Conservation (phyloP, 2,797 vertebrate genomes). For the Mallotus villosus region DNA sequence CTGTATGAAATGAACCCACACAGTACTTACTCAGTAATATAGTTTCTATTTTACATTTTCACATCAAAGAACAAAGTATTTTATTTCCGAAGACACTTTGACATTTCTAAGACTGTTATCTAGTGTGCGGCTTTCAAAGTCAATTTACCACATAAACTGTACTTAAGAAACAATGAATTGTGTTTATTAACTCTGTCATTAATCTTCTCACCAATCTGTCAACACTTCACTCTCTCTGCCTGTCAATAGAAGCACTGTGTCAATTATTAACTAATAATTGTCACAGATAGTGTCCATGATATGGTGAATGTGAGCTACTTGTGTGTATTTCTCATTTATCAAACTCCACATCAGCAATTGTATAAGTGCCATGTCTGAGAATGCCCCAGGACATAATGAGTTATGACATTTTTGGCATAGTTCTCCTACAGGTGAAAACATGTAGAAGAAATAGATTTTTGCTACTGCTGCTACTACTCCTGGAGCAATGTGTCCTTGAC, state of each 20-base stretch:
- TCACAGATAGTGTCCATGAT: slow-evolving; percentile 32
- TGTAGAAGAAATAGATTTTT: slow-evolving; percentile 59
- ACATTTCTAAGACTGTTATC: too few species aligned
- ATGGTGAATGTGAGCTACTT: slow-evolving; percentile 36
- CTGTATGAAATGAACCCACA: too few species aligned
- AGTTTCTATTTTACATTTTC: background rate
- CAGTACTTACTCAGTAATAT: too few species aligned
- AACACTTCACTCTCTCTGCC: slow-evolving; percentile 21
- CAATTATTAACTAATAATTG: slow-evolving; percentile 30
- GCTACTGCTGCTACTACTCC: slow-evolving; percentile 63
- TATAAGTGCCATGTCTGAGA: slow-evolving; percentile 36
- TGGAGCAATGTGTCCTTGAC: slow-evolving; percentile 70
- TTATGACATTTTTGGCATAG: slow-evolving; percentile 74
- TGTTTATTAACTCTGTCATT: slow-evolving; percentile 3
- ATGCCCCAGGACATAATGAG: slow-evolving; percentile 49
- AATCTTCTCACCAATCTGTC: slow-evolving; percentile 24
- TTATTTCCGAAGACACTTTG: background rate
- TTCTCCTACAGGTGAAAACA: slow-evolving; percentile 77
- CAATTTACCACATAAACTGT: background rate
- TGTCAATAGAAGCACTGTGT: slow-evolving; percentile 17
- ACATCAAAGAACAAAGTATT: background rate
- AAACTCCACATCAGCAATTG: slow-evolving; percentile 30
- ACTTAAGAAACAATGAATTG: slow-evolving; percentile 4
- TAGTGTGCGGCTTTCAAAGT: background rate
- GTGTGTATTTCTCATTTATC: slow-evolving; percentile 40